Conservation (phyloP, 2,797 vertebrate genomes). For the Microctenopoma stevenorrisi region DNA sequence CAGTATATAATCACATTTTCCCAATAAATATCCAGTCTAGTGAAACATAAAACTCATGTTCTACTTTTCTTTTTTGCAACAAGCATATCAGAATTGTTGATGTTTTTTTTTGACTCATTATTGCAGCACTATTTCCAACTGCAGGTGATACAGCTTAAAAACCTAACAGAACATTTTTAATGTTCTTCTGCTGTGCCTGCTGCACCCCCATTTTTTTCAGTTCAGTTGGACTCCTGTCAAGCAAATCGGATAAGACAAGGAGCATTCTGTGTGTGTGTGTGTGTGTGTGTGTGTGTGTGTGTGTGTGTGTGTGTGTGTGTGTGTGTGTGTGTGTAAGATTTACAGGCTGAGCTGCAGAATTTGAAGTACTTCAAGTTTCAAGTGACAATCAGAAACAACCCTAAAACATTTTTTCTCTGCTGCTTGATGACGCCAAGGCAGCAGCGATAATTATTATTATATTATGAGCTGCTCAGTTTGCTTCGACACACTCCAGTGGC, state of each 20-base stretch:
- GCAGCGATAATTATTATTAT: conserved; percentile 61
- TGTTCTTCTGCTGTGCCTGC: background rate
- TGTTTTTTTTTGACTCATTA: background rate
- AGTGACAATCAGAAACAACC: conserved; percentile 54
- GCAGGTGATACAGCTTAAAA: conserved; percentile 17
- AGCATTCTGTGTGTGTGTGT: conserved; percentile 8
- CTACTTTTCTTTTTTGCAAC: background rate
- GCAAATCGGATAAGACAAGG: conserved; percentile 13
- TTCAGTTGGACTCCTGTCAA: conserved; percentile 21
- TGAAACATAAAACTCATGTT: too few relatives aligned
- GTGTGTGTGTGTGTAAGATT: background rate
- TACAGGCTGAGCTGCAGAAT: conserved; percentile 37
- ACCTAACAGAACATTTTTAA: background rate
- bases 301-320: too few relatives aligned
- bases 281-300: too few relatives aligned
- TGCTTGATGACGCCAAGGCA: conserved; percentile 49
- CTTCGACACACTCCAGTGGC: conserved; percentile 51
- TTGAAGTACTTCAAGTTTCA: conserved; percentile 49
- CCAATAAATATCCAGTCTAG: background rate
- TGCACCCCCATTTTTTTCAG: conserved; percentile 8
- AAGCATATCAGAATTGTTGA: background rate
- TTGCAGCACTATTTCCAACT: conserved; percentile 12
- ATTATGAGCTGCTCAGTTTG: conserved; percentile 56
- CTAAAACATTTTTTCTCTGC: conserved; percentile 13
- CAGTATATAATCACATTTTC: background rate